Conservation (phyloP, 2,797 vertebrate species). For the Psittacula echo region DNA sequence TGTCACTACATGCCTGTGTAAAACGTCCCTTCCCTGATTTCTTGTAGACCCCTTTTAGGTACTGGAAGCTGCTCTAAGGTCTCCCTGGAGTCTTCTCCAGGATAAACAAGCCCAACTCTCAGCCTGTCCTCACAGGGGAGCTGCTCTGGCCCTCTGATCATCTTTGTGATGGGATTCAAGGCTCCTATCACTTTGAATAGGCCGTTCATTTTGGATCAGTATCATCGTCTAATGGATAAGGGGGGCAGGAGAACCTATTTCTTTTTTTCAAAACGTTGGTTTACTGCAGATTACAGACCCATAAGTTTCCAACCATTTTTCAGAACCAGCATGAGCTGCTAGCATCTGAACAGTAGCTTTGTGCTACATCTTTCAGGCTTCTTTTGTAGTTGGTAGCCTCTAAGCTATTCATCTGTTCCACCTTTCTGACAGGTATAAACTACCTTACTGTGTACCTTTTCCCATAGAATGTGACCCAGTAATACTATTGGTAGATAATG, state of each 20-base stretch:
- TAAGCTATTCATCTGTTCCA: neutral
- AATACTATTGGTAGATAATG: neutral
- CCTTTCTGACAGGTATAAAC: neutral
- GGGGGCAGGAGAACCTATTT: neutral
- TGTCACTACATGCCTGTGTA: neutral
- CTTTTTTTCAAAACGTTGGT: neutral
- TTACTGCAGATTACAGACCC: neutral
- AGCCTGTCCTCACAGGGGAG: neutral
- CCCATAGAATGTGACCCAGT: neutral
- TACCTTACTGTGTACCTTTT: neutral
- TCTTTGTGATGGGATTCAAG: neutral
- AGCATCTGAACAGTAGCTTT: neutral
- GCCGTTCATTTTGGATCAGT: neutral
- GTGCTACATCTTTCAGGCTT: neutral
- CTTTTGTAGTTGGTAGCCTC: neutral
- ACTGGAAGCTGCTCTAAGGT: neutral
- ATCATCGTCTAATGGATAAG: neutral
- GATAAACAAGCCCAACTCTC: neutral
- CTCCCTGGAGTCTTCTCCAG: neutral
- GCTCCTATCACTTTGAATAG: neutral
- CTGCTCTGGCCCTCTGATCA: neutral
- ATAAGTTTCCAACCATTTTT: neutral
- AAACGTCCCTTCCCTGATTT: neutral
- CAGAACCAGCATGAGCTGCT: neutral
- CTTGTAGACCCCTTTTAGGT: neutral